Evolutionary conservation across 1,140 invertebrate genomes (phyloP).

Genomic region (Saxidomus purpurata): DNA sequence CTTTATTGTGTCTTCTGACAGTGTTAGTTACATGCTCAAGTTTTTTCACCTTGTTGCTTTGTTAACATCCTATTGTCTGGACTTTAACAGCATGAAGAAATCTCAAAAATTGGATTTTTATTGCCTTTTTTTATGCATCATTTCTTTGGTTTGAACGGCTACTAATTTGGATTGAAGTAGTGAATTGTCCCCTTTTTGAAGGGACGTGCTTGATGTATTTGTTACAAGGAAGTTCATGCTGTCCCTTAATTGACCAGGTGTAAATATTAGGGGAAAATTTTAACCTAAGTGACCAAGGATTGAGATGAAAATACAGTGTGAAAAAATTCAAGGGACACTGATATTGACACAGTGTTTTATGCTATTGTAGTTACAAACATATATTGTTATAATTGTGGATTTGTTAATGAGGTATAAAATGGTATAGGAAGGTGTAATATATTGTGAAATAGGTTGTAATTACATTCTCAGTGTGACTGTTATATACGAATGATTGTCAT

Average conservation of each 20-base stretch:
- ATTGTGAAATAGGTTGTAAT: neutral
- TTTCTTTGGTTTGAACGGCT: neutral
- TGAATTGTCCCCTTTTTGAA: neutral
- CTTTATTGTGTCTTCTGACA: conserved; percentile 4
- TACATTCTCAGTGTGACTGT: neutral
- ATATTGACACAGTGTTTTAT: too few species aligned
- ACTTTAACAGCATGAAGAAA: too few species aligned
- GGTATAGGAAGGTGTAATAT: too few species aligned
- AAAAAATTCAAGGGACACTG: too few species aligned
- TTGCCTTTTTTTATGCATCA: neutral
- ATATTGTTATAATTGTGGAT: too few species aligned
- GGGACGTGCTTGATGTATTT: neutral
- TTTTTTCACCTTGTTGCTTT: too few species aligned
- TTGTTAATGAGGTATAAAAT: too few species aligned
- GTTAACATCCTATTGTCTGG: too few species aligned
- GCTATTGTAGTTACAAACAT: too few species aligned
- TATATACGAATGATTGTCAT: too few species aligned
- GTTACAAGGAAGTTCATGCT: neutral
- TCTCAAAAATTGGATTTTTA: neutral
- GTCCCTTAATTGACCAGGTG: conserved; percentile 4
- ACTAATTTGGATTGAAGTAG: neutral
- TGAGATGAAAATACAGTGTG: neutral
- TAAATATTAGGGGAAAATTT: neutral
- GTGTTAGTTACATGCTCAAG: neutral
- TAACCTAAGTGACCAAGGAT: neutral